Evolutionary conservation across 2,888 invertebrate genomes (phyloP), one percentile per base, ranked within the genome.

Genomic region (Coelopa pilipes): DNA sequence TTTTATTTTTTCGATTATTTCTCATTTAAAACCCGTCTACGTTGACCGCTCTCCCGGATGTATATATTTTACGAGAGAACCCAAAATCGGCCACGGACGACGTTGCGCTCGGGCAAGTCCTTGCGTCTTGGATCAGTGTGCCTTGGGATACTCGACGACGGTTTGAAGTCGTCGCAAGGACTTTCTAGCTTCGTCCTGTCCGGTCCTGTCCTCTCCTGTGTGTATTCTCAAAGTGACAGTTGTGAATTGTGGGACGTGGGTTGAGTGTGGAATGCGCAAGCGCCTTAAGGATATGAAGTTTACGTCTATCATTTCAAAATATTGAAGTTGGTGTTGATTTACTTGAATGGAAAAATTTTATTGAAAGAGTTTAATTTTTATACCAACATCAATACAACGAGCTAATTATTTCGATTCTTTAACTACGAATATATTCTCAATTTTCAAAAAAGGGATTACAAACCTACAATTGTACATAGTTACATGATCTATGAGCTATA

Each of bases 141-240:
- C 55, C 11, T 17, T 15, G 53, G 57, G 24, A 11, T 72, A 50
- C 24, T 46, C 55, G 47, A 62, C 46, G 53, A 47, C 46, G 53
- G 55, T 34, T 50, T 62, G 46, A 47, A 69, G 47, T 34, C 34
- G 34, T 63, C 21, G 45, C 69, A 73, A 73, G 73, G 73, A 73
- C 57, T 45, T 73, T 50, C 57, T 70, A 72, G 7, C 34, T 7
- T 34, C 34, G 34, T 74, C 72, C 50, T 53, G 55, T 59, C 57
- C 70, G 47, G 57, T 34, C 34, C 34, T 34, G 34, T 34, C 34
- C 34, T 34, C 34, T 34, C 34, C 34, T 69, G 70, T 70, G 66
- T 74, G 72, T 76, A 73, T 69, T 73, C 75, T 72, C 65, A 65
- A 72, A 76, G 69, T 74, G 76, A 74, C 76, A 76, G 74, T 74